These are phyloP conservation scores for Doryteuthis pealeii DNA, from an alignment of 1,140 invertebrate genomes.

Conservation along the genomic window DNA sequence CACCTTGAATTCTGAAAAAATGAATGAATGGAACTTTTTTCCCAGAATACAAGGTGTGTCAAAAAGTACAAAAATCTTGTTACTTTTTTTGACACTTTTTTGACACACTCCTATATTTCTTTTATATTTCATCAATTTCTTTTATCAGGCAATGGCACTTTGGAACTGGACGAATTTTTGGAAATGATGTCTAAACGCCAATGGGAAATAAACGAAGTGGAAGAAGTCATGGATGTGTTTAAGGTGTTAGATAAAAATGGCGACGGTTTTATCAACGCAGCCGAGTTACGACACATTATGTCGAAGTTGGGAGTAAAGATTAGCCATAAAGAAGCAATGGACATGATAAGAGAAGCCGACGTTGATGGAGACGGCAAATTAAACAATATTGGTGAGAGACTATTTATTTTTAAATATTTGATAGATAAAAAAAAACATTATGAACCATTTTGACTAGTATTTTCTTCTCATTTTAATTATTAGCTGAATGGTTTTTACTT, in stretches of 20 bases:
- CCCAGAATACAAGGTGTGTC: too few relatives aligned
- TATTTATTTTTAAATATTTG: too few relatives aligned
- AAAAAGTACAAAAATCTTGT: too few relatives aligned
- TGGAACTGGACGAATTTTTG: slow-evolving; percentile 72
- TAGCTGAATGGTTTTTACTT: too few relatives aligned
- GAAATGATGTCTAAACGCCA: slow-evolving; percentile 74
- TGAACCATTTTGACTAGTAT: too few relatives aligned
- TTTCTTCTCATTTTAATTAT: too few relatives aligned
- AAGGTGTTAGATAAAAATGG: slow-evolving; percentile 98
- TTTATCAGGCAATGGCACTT: slow-evolving; percentile 53
- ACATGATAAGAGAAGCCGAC: slow-evolving; percentile 92
- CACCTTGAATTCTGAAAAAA: too few relatives aligned
- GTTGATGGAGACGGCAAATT: slow-evolving; percentile 75
- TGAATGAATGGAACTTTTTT: too few relatives aligned
- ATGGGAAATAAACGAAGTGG: slow-evolving; percentile 38
- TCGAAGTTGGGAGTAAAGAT: slow-evolving; percentile 89
- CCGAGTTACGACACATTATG: slow-evolving; percentile 72
- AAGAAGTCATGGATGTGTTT: slow-evolving; percentile 96
- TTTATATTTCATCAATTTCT: slow-evolving; percentile 2
- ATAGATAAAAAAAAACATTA: too few relatives aligned
- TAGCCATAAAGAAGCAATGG: slow-evolving; percentile 86
- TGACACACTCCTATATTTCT: background rate
- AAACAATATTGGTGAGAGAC: slow-evolving; percentile 53
- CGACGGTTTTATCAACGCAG: slow-evolving; percentile 73
- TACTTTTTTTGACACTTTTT: slow-evolving; percentile 93